Evolutionary conservation across 2,888 invertebrate species (phyloP).

Genomic region (Perdita meconis): DNA sequence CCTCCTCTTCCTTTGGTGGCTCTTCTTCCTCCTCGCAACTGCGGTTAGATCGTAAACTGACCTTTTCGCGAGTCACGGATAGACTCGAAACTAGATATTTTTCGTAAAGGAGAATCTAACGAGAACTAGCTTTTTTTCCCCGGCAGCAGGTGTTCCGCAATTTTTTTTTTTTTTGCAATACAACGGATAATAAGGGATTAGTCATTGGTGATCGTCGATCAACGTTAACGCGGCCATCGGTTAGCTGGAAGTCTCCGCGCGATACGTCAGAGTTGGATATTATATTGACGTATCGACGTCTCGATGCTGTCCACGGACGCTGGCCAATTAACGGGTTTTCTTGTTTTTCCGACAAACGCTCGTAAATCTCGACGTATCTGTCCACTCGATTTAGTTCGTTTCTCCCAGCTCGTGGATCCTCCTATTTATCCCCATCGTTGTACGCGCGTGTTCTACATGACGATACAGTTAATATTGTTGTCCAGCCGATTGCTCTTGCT

Average conservation of each 20-base stretch:
- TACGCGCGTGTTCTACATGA: constrained; percentile 23
- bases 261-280: constrained; percentile 71
- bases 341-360: constrained; percentile 74
- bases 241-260: constrained; percentile 50
- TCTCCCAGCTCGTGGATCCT: constrained; percentile 42
- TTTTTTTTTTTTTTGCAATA: constrained; percentile 70
- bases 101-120: constrained; percentile 12
- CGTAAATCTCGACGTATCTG: constrained; percentile 71
- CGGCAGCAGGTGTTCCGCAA: constrained; percentile 68
- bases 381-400: constrained; percentile 50
- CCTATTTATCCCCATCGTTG: constrained; percentile 20
- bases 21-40: constrained; percentile 33
- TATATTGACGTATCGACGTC: constrained; percentile 77
- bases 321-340: constrained; percentile 76
- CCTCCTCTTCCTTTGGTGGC: constrained; percentile 43
- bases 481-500: constrained; percentile 11
- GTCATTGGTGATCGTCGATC: constrained; percentile 79
- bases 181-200: constrained; percentile 78
- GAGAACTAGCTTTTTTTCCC: constrained; percentile 12
- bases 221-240: constrained; percentile 66
- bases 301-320: constrained; percentile 70
- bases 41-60: constrained; percentile 53
- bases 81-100: constrained; percentile 16
- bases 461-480: constrained; percentile 49
- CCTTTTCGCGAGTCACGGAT: constrained; percentile 12